Evolutionary conservation across 1,140 invertebrate genomes (phyloP), one percentile per base, ranked within the genome.

Genomic region (Pseudomyrmex pallidus): DNA sequence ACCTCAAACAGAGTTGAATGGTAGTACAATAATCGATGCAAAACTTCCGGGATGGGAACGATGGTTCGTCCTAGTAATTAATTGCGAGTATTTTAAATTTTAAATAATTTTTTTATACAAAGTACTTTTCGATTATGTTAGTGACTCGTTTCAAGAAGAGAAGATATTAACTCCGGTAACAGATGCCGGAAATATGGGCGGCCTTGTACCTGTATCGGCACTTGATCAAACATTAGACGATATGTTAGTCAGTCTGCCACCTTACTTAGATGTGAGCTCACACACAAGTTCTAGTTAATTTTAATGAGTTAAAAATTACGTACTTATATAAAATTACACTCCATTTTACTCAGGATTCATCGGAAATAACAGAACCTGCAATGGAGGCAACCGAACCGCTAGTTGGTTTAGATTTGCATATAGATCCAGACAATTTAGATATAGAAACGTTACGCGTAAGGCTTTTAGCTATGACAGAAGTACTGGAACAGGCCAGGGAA

Each of bases 341-440:
- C 35, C 35, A 35, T 35, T 73, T 5, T 0, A 72, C 59, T 73
- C 44, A 94, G 92, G 91, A 93, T 85, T 85, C 89, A 2, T 78
- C 82, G 3, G 92, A 94, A 70, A 48, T 90, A 12, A 90, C 94
- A 8, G 94, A 94, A 83, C 82, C 91, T 50, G 94, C 93, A 15
- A 44, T 94, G 4, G 94, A 94, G 86, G 94, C 94, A 12, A 94
- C 89, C 0, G 94, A 94, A 74, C 93, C 93, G 12, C 80, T 93
- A 15, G 44, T 74, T 12, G 85, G 87, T 52, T 70, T 91, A 50
- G 90, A 92, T 85, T 20, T 87, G 15, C 85, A 89, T 57, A 56
- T 76, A 22, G 90, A 93, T 84, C 59, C 87, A 7, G 91, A 93
- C 15, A 90, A 85, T 63, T 74, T 93, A 44, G 92, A 94, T 66